Conservation (phyloP, 2,113 vertebrate species). For the Fukomys damarensis region DNA sequence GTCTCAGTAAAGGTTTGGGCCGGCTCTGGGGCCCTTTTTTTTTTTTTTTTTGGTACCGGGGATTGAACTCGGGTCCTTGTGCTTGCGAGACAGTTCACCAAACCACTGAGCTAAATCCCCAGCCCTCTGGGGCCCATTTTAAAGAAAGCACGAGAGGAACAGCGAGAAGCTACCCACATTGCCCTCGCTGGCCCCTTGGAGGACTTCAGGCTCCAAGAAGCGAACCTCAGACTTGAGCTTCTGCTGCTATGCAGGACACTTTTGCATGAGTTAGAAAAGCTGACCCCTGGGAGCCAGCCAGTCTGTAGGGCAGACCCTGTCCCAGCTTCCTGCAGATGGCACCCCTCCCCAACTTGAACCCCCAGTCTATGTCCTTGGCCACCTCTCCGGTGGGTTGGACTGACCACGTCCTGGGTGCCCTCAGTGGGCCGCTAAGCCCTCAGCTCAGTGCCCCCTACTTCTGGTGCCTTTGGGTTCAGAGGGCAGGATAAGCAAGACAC, state of each 20-base stretch:
- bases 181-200: background rate
- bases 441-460: background rate
- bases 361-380: no score
- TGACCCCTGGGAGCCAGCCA: fast-evolving
- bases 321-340: background rate
- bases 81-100: no score
- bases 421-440: background rate
- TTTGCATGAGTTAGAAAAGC: background rate
- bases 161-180: background rate
- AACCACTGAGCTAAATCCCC: no score
- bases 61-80: no score
- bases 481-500: background rate
- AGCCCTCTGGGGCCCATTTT: no score
- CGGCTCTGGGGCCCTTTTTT: background rate
- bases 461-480: background rate
- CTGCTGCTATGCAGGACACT: background rate
- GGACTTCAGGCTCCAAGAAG: background rate
- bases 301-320: no score
- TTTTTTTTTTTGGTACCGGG: no score
- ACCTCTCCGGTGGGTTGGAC: no score
- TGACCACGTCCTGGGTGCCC: fast-evolving
- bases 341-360: background rate
- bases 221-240: background rate
- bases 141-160: background rate
- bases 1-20: background rate